A percentile compares a stretch with the other conserved stretches of the same genome.
phyloP scores from a whole-genome alignment of 2,888 invertebrate species.

The Molorchus minor region DNA sequence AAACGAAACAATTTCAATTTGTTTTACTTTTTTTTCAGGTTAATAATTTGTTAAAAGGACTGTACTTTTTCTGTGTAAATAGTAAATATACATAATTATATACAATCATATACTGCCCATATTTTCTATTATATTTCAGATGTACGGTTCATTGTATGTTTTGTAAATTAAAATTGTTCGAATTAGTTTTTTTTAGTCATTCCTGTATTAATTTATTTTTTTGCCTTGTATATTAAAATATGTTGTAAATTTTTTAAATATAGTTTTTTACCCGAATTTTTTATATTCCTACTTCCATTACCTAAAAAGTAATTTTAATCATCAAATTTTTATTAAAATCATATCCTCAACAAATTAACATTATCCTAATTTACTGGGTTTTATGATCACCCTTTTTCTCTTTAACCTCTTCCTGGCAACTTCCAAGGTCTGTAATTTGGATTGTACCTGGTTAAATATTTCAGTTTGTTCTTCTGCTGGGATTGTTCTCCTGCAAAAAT shows the following conservation, averaged over 20 bases:
- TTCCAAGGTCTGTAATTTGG: conserved; percentile 77
- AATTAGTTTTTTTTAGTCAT: conserved; percentile 40
- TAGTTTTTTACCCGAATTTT: conserved; percentile 41
- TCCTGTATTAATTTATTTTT: conserved; percentile 48
- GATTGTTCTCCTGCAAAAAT: conserved; percentile 74
- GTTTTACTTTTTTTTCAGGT: conserved; percentile 25
- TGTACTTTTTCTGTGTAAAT: conserved; percentile 34
- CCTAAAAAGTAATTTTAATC: too few relatives aligned
- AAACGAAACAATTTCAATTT: too few relatives aligned
- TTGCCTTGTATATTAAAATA: conserved; percentile 44
- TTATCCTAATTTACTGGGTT: conserved; percentile 66
- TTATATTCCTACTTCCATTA: conserved; percentile 24
- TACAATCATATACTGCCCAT: conserved; percentile 36
- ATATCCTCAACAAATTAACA: too few relatives aligned
- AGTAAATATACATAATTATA: too few relatives aligned
- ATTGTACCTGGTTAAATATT: conserved; percentile 85
- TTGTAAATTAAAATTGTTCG: conserved; percentile 45
- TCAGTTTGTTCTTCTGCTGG: conserved; percentile 87
- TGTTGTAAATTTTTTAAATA: conserved; percentile 44
- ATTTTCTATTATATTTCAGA: conserved; percentile 28
- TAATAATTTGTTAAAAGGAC: conserved; percentile 6
- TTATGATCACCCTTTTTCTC: conserved; percentile 69
- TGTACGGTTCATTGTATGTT: conserved; percentile 39
- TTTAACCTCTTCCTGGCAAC: conserved; percentile 71
- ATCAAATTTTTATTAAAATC: too few relatives aligned